Base-by-base conservation (phyloP, 2,113 vertebrate genomes). In the Coryphaenoides rupestris region DNA sequence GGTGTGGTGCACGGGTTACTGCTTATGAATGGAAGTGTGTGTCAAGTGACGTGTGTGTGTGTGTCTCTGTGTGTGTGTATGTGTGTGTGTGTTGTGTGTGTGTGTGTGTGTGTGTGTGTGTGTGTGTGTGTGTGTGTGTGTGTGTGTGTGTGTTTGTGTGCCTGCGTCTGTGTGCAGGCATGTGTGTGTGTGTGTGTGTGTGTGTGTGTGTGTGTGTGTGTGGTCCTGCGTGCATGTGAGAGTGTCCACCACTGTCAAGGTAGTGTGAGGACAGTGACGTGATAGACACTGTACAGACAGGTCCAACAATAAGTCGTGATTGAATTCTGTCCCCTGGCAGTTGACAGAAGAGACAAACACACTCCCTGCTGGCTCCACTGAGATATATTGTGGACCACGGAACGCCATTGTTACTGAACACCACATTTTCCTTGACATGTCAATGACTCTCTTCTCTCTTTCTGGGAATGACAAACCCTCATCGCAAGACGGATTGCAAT, bases 281-380 rank as follows among this genome's bases (percentile, higher is more conserved):
- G 59, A 81, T 69, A 82, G 78, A 84, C 78, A 81, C 74, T 73
- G 78, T 84, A 80, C 74, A 82, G 72, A 71, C 81, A 69, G 74
- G 74, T 77, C 78, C 75, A 80, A 81, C 84, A 84, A 85, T 80
- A 80, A 84, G 73, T 82, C 77, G 75, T 85, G 84, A 87, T 86
- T 83, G 84, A 84, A 84, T 86, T 88, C 68, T 79, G 75, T 86
- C 83, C 78, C 73, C 79, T 83, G 80, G 72, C 78, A 70, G 63
- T 74, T 76, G 69, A 75, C 65, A 67, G 64, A 77, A 73, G 72
- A 81, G 63, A 78, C 79, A 79, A 78, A 78, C 77, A 75, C 55
- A 70, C 78, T 78, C 76, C 81, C 80, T 70, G 79, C 67, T 40
- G 84, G 74, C 65, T 60, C 61, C 10, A 26, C 60, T 54, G 76